Conservation (phyloP, 1,140 invertebrate species). For the Plectrocnemia conspersa region DNA sequence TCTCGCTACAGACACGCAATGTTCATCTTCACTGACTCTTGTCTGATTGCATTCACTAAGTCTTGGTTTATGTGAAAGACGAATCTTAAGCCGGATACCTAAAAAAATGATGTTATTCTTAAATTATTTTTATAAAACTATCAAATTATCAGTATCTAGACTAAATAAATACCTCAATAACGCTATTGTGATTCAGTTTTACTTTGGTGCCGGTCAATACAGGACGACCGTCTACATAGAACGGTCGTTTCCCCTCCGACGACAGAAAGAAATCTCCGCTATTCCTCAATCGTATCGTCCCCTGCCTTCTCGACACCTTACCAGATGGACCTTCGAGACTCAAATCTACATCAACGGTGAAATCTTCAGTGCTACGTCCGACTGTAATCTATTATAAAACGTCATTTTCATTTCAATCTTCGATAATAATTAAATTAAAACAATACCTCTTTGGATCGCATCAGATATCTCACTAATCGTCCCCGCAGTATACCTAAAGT, state of each 20-base stretch:
- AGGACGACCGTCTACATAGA: slow-evolving; percentile 90
- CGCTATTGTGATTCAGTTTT: slow-evolving; percentile 86
- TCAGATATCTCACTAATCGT: slow-evolving; percentile 86
- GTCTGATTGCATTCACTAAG: slow-evolving; percentile 76
- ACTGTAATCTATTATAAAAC: slow-evolving; percentile 81
- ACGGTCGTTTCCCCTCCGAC: slow-evolving; percentile 91
- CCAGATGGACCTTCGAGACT: slow-evolving; percentile 84
- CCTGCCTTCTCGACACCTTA: slow-evolving; percentile 82
- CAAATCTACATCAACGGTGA: slow-evolving; percentile 90
- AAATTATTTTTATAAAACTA: not conserved
- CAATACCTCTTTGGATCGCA: slow-evolving; percentile 85
- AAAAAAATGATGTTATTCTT: slow-evolving; percentile 40
- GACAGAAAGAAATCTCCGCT: slow-evolving; percentile 92
- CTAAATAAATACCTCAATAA: slow-evolving; percentile 73
- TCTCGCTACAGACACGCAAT: slow-evolving; percentile 40
- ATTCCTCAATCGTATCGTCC: slow-evolving; percentile 82
- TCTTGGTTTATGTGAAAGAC: slow-evolving; percentile 93
- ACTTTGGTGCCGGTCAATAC: slow-evolving; percentile 81
- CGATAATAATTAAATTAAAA: slow-evolving; percentile 1
- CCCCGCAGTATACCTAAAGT: slow-evolving; percentile 91
- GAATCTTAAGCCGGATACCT: slow-evolving; percentile 85
- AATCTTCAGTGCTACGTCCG: slow-evolving; percentile 83
- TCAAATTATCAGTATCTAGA: slow-evolving; percentile 1
- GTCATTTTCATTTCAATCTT: not conserved
- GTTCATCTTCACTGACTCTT: slow-evolving; percentile 74